phyloP scores from a whole-genome alignment of 2,888 invertebrate species.

The Chymomyza amoena region DNA sequence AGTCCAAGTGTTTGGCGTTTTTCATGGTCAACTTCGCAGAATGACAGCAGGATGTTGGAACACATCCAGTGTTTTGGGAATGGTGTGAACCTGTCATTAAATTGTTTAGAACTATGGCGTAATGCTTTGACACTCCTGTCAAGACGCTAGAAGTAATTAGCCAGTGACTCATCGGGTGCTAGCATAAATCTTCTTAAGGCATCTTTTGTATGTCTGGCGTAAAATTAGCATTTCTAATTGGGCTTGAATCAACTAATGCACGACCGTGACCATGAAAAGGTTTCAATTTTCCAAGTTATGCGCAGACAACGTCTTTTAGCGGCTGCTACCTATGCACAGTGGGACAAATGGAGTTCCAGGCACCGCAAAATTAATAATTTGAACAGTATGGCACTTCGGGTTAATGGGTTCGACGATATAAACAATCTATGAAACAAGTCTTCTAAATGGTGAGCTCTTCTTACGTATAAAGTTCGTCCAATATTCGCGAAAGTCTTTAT shows the following conservation, averaged over 20 bases:
- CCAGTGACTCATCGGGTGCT: background rate
- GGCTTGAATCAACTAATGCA: constrained; percentile 41
- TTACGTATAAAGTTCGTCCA: no score
- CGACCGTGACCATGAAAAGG: constrained; percentile 70
- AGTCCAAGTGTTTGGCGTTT: constrained; percentile 11
- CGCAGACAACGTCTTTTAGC: background rate
- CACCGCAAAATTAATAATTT: no score
- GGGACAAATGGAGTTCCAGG: no score
- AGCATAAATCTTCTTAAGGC: background rate
- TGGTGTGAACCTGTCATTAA: constrained; percentile 40
- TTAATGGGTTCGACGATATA: no score
- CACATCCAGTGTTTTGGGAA: constrained; percentile 14
- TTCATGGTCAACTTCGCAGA: constrained; percentile 69
- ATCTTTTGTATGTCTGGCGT: background rate
- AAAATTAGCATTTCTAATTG: constrained; percentile 56
- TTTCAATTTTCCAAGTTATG: constrained; percentile 41
- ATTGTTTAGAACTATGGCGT: background rate
- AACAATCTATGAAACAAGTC: no score
- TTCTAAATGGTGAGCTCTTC: no score
- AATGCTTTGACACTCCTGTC: background rate
- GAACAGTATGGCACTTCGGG: no score
- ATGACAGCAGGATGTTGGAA: constrained; percentile 61
- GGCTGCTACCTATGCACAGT: background rate
- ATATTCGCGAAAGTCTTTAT: no score
- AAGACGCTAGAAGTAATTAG: background rate